Evolutionary conservation across 2,113 vertebrate species (phyloP).

Genomic region (Corynorhinus townsendii): DNA sequence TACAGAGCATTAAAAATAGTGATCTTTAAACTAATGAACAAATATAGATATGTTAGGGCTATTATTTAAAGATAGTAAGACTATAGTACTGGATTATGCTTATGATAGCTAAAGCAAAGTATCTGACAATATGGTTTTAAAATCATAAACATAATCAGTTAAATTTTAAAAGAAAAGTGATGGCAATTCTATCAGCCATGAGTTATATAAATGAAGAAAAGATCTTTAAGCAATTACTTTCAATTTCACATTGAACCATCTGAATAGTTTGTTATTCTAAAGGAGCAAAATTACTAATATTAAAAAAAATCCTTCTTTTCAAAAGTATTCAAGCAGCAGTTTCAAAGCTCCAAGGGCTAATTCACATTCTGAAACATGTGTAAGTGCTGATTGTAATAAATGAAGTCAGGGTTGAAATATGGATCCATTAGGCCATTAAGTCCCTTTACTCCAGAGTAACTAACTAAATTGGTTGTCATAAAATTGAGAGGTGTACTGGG

Average conservation of each 20-base stretch:
- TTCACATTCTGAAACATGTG: slow-evolving; percentile 37
- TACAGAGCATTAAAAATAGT: slow-evolving; percentile 53
- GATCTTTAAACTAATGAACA: slow-evolving; percentile 56
- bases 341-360: slow-evolving; percentile 8
- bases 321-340: slow-evolving; percentile 37
- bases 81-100: slow-evolving; percentile 40
- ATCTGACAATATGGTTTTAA: not conserved
- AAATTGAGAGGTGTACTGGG: not conserved
- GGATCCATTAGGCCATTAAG: not conserved
- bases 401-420: not conserved
- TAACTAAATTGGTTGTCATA: accelerated
- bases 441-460: not conserved
- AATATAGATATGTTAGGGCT: slow-evolving; percentile 20
- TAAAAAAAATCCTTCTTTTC: not conserved
- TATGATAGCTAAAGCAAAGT: slow-evolving; percentile 44
- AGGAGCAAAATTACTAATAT: not conserved
- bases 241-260: slow-evolving; percentile 23
- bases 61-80: slow-evolving; percentile 47
- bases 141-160: slow-evolving; percentile 29
- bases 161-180: slow-evolving; percentile 40
- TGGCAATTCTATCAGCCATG: slow-evolving; percentile 9
- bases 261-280: slow-evolving; percentile 11
- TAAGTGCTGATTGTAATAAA: not conserved
- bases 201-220: slow-evolving; percentile 44
- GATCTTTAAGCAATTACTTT: slow-evolving; percentile 6